Base-by-base conservation (phyloP, 2,113 vertebrate species). In the Phyllostomus discolor region DNA sequence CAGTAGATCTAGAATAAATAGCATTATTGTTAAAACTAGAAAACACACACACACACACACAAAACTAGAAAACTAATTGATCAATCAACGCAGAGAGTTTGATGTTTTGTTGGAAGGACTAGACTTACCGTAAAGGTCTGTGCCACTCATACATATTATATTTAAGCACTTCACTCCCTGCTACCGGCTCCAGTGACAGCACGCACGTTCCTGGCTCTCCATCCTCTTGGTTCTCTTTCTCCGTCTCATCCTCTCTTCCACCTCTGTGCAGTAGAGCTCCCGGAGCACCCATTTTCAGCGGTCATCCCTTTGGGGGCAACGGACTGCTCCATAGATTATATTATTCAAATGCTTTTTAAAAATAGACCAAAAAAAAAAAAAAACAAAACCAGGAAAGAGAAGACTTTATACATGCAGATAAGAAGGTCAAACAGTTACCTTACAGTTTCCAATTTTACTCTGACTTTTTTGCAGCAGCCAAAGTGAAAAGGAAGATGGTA, bases 331-430 rank as follows among this genome's bases (percentile, higher is more conserved):
- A 87, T 41, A 26, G 43, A 80, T 82, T 59, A 41, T 48, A 50
- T 50, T 64, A 57, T 48, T 95, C 38, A 94, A 69, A 92, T 46
- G 26, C 3, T 86, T 90, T 91, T 85, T 91, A 86, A 84, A 92
- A 93, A 11, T 62, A 62, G 46, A 82, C 9, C 67, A 78, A 81
- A 81, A 24, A 67, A 88, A 91, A 38, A 22, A 48, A 59, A 35
- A 92, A 78, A 41, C 16, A 52, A 46, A 95, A 83, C 5, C 52
- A 41, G 14, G 35, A 46, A 89, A 22, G 20, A 12, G 15, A 88
- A 69, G 10, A n/a, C 66, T 41, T 75, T 62, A 26, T 31, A 54
- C 79, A 81, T 8, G 5, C 12, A 82, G 41, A 69, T 85, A 15
- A 41, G 90, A 82, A 50, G 14, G 24, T 91, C 43, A 80, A 54